These are phyloP conservation scores for Antheraea yamamai DNA, from an alignment of 2,888 invertebrate species.

Conservation along the genomic window DNA sequence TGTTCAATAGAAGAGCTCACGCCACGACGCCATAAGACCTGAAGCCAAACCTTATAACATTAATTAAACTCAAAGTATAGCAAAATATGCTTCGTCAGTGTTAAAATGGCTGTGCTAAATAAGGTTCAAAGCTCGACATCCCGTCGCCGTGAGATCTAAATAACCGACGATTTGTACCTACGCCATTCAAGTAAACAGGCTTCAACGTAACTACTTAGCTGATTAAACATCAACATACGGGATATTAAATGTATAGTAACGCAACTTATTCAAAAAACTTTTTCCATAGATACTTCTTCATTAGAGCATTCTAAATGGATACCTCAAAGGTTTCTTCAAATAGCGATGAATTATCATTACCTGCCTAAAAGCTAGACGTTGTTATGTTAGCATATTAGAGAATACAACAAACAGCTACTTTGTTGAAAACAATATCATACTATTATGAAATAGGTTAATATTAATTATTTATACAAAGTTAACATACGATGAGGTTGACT, in stretches of 20 bases:
- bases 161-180: slow-evolving; percentile 23
- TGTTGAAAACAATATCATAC: too few relatives aligned
- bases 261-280: neutral
- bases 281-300: neutral
- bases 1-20: too few relatives aligned
- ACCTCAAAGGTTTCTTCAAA: neutral
- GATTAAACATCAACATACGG: slow-evolving; percentile 60
- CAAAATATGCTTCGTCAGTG: neutral
- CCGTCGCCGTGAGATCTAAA: slow-evolving; percentile 23
- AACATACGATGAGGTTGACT: too few relatives aligned
- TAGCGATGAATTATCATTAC: too few relatives aligned
- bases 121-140: slow-evolving; percentile 21
- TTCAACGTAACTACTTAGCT: slow-evolving; percentile 52
- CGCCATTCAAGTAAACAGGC: slow-evolving; percentile 23
- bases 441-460: too few relatives aligned
- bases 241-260: neutral
- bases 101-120: slow-evolving; percentile 6
- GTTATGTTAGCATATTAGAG: too few relatives aligned
- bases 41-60: neutral
- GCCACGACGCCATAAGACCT: too few relatives aligned
- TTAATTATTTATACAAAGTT: too few relatives aligned
- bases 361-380: too few relatives aligned
- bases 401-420: too few relatives aligned
- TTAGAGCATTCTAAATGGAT: neutral
- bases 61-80: neutral